phyloP scores from a whole-genome alignment of 2,888 invertebrate genomes.

The Drosophila sordidula region DNA sequence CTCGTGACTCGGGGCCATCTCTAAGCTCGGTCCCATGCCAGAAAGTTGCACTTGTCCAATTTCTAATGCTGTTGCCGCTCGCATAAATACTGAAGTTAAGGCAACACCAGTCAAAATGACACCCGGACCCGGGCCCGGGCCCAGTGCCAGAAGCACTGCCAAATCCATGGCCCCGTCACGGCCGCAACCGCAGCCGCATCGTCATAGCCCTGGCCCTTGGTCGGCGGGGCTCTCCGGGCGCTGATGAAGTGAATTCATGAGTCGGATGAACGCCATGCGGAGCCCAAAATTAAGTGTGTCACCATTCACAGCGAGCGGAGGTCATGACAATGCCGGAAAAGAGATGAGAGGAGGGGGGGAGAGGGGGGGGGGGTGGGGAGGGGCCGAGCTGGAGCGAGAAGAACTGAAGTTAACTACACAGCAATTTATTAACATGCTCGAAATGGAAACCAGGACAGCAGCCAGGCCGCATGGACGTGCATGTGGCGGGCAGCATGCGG shows the following conservation, averaged over 20 bases:
- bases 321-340: constrained; percentile 26
- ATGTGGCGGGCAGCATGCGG: constrained; percentile 5
- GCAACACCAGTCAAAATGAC: constrained; percentile 26
- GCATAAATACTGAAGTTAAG: constrained; percentile 51
- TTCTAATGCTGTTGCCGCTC: constrained; percentile 24
- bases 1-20: constrained; percentile 22
- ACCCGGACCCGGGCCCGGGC: not conserved
- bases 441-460: constrained; percentile 39
- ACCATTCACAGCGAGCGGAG: constrained; percentile 33
- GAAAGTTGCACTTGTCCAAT: constrained; percentile 39
- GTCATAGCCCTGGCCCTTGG: constrained; percentile 10
- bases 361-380: not conserved
- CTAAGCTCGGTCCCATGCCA: not conserved
- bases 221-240: no score
- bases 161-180: not conserved
- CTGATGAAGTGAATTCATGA: constrained; percentile 64
- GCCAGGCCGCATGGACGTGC: constrained; percentile 1
- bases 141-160: not conserved
- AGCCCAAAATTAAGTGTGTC: constrained; percentile 65
- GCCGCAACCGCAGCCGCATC: constrained; percentile 25
- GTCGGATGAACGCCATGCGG: constrained; percentile 53
- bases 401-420: constrained; percentile 56
- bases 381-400: constrained; percentile 4
- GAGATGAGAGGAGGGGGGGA: not conserved
- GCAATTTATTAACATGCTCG: constrained; percentile 66